Percentiles rank a stretch among this genome's conserved stretches.
These are phyloP conservation scores for Ptilodon capucinus DNA, from an alignment of 2,888 invertebrate genomes.

Conservation along the genomic window DNA sequence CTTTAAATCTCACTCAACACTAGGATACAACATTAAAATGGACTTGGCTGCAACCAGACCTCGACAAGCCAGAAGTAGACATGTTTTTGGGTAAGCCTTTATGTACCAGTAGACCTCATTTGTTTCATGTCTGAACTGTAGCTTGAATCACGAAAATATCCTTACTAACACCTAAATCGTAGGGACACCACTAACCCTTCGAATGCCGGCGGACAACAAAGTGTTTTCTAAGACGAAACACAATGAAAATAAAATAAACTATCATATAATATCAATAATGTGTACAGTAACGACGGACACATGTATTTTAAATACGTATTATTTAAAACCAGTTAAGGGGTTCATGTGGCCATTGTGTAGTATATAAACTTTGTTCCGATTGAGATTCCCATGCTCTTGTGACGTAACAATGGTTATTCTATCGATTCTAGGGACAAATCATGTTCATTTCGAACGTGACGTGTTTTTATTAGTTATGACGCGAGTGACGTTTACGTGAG, in stretches of 20 bases:
- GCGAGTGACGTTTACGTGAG: constrained; percentile 61
- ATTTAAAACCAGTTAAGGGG: constrained; percentile 71
- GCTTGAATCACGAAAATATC: background rate
- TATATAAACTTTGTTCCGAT: constrained; percentile 51
- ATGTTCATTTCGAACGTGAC: constrained; percentile 67
- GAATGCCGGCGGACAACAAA: constrained; percentile 46
- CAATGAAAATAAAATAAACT: constrained; percentile 69
- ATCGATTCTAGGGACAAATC: constrained; percentile 70
- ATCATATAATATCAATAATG: constrained; percentile 82
- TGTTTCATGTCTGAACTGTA: too few relatives aligned
- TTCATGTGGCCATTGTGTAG: constrained; percentile 34
- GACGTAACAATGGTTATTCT: constrained; percentile 50
- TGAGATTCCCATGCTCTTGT: constrained; percentile 72
- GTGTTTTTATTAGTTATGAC: constrained; percentile 71
- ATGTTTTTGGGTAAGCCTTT: too few relatives aligned
- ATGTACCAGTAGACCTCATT: too few relatives aligned
- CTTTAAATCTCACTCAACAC: too few relatives aligned
- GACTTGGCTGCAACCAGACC: too few relatives aligned
- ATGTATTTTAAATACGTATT: constrained; percentile 82
- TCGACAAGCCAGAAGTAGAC: too few relatives aligned
- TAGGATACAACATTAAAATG: too few relatives aligned
- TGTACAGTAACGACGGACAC: constrained; percentile 73
- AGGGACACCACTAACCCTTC: constrained; percentile 38
- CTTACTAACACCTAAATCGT: constrained; percentile 1
- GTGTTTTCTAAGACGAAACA: constrained; percentile 39